Conservation (phyloP, 2,888 invertebrate genomes). For the Ophraella communa region DNA sequence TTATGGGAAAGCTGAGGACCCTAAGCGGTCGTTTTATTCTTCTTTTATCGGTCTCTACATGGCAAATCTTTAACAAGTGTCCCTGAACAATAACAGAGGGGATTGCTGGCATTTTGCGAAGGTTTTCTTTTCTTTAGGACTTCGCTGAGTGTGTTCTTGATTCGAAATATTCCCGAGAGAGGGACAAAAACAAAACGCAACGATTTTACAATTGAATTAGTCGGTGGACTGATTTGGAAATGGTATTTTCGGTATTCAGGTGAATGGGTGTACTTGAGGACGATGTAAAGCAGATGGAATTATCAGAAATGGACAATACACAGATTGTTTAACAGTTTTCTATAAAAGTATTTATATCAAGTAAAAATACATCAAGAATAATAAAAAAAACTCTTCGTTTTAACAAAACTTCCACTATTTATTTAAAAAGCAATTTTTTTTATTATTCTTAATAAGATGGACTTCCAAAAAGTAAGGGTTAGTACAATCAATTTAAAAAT, state of each 20-base stretch:
- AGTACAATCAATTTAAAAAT: no score
- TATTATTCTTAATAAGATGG: no score
- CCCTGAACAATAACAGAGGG: slow-evolving; percentile 58
- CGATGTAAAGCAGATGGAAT: slow-evolving; percentile 4
- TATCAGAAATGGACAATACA: background rate
- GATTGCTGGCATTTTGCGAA: slow-evolving; percentile 47
- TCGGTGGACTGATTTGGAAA: slow-evolving; percentile 14
- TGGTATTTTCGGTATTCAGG: slow-evolving; percentile 24
- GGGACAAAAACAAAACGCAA: slow-evolving; percentile 24
- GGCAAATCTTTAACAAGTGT: slow-evolving; percentile 58
- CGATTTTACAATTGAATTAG: slow-evolving; percentile 27
- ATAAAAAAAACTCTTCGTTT: no score
- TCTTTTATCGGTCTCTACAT: slow-evolving; percentile 56
- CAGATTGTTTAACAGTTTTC: background rate
- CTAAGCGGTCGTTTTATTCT: slow-evolving; percentile 57
- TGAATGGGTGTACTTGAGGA: slow-evolving; percentile 2
- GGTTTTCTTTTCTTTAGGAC: slow-evolving; percentile 31
- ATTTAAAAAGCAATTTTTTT: no score
- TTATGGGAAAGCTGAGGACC: slow-evolving; percentile 52
- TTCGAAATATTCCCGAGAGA: slow-evolving; percentile 26
- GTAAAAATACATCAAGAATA: background rate
- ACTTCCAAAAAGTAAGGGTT: no score
- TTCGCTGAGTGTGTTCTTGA: slow-evolving; percentile 25
- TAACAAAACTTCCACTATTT: no score
- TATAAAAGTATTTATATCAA: background rate